Conservation (phyloP, 1,140 invertebrate species). For the Drosophila aff. region DNA sequence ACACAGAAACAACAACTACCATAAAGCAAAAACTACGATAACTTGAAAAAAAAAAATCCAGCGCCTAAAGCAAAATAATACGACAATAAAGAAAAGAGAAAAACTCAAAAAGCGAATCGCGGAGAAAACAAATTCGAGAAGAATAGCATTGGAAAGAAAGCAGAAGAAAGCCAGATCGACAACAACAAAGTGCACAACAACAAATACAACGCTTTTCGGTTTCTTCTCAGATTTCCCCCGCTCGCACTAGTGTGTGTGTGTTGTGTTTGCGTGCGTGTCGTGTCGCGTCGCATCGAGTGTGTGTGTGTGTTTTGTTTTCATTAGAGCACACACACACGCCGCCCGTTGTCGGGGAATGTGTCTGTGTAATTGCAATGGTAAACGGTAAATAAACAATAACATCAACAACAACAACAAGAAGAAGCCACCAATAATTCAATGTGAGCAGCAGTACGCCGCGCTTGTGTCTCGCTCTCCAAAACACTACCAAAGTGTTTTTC, state of each 20-base stretch:
- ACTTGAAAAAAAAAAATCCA: slow-evolving; percentile 17
- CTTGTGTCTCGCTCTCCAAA: slow-evolving; percentile 7
- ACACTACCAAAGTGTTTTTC: slow-evolving; percentile 12
- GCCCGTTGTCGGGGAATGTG: slow-evolving; percentile 20
- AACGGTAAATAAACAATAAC: slow-evolving; percentile 35
- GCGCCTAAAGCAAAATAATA: background rate
- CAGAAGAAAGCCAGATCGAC: slow-evolving; percentile 6
- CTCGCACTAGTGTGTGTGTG: slow-evolving; percentile 11
- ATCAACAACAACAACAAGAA: slow-evolving; percentile 16
- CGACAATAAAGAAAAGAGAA: slow-evolving; percentile 1
- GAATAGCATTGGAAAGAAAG: slow-evolving; percentile 15
- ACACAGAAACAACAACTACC: slow-evolving; percentile 32
- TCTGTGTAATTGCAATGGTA: slow-evolving; percentile 36
- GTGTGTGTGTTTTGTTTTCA: slow-evolving; percentile 48
- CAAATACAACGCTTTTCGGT: slow-evolving; percentile 16
- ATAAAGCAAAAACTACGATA: slow-evolving; percentile 37
- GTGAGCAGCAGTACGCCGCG: slow-evolving; percentile 1
- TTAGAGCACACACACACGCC: slow-evolving; percentile 54
- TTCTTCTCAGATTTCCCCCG: slow-evolving; percentile 30
- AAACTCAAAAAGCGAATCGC: slow-evolving; percentile 4
- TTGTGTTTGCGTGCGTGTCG: slow-evolving; percentile 21
- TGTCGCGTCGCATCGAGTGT: slow-evolving; percentile 10
- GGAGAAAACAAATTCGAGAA: slow-evolving; percentile 4
- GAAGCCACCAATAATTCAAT: slow-evolving; percentile 11
- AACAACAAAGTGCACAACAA: slow-evolving; percentile 6